Evolutionary conservation across 2,113 vertebrate species (phyloP).

Genomic region (Corythoichthys haematopterus): DNA sequence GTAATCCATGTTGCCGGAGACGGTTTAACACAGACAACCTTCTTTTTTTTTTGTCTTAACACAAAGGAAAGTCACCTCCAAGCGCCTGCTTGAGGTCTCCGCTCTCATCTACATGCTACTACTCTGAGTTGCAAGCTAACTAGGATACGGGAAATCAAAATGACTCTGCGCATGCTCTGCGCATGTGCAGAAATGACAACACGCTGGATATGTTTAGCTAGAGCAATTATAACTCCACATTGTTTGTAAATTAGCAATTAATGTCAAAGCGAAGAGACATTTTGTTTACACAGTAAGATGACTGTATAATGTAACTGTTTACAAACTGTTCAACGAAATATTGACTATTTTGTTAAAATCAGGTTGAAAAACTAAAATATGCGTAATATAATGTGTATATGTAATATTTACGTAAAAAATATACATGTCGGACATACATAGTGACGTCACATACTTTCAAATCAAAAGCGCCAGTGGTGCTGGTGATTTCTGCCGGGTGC

Average conservation of each 20-base stretch:
- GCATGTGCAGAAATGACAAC: slow-evolving; percentile 29
- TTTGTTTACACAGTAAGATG: too few relatives aligned
- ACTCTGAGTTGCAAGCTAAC: slow-evolving; percentile 40
- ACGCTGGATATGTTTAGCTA: accelerated
- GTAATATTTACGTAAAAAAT: too few relatives aligned
- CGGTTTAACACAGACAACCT: slow-evolving; percentile 11
- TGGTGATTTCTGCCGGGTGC: neutral
- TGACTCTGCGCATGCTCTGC: slow-evolving; percentile 7
- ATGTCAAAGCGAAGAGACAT: neutral
- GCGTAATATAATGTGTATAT: too few relatives aligned
- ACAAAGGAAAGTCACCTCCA: slow-evolving; percentile 32
- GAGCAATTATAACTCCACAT: neutral
- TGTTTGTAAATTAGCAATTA: neutral
- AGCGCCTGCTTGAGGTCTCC: slow-evolving; percentile 22
- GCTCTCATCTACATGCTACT: slow-evolving; percentile 57
- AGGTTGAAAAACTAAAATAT: too few relatives aligned
- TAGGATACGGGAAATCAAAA: slow-evolving; percentile 62
- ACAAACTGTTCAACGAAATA: too few relatives aligned
- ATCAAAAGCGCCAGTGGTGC: neutral
- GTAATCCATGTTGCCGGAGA: slow-evolving; percentile 66
- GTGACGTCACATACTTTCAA: neutral
- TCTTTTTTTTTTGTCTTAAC: slow-evolving; percentile 6
- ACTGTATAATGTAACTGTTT: too few relatives aligned
- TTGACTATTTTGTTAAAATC: too few relatives aligned
- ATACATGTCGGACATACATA: too few relatives aligned